phyloP scores from a whole-genome alignment of 2,797 vertebrate species.

The Muscicapa striata region DNA sequence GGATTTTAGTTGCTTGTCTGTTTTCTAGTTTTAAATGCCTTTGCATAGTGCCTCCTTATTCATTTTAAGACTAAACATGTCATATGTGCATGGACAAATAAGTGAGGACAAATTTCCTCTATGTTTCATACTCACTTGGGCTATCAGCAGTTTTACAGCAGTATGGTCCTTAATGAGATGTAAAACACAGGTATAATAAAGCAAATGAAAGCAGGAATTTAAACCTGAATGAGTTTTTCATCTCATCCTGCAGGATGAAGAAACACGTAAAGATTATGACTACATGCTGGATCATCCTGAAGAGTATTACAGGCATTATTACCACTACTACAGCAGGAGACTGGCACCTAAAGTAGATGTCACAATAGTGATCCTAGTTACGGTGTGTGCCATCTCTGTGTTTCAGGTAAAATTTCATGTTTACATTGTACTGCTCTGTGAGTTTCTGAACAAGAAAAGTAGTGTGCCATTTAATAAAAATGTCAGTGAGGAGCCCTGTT shows the following conservation, averaged over 20 bases:
- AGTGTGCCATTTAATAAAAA: background rate
- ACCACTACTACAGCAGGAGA: slow-evolving; percentile 91
- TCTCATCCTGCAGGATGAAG: slow-evolving; percentile 86
- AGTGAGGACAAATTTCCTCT: background rate
- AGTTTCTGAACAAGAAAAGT: background rate
- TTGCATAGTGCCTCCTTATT: accelerated
- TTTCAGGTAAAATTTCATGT: slow-evolving; percentile 85
- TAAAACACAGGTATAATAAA: background rate
- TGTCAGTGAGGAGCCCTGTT: background rate
- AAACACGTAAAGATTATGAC: slow-evolving; percentile 92
- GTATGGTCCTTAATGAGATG: background rate
- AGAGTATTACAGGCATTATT: slow-evolving; percentile 96
- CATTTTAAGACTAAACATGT: background rate
- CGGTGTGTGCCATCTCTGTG: slow-evolving; percentile 90
- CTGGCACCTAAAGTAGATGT: slow-evolving; percentile 93
- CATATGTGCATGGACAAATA: background rate
- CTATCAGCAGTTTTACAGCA: background rate
- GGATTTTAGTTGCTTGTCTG: background rate
- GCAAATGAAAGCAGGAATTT: background rate
- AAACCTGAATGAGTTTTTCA: background rate
- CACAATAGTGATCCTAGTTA: slow-evolving; percentile 90
- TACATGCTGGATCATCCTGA: slow-evolving; percentile 98
- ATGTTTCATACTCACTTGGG: background rate
- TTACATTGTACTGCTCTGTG: background rate
- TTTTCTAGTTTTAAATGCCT: background rate